phyloP scores from a whole-genome alignment of 2,113 vertebrate genomes.

The Pseudopodoces humilis region DNA sequence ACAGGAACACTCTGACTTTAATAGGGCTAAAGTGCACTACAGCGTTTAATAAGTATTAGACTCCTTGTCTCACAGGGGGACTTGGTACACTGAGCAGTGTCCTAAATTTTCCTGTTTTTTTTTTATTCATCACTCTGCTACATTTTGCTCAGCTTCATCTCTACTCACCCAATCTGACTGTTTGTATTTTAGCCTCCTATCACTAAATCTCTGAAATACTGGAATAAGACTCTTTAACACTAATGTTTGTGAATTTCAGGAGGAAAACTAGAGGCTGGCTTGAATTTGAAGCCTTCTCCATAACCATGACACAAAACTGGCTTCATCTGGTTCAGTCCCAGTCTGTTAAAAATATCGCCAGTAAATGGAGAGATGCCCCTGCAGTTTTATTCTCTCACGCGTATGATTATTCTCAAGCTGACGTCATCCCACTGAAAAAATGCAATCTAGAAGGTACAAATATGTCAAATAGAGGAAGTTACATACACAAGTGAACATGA shows the following conservation, averaged over 20 bases:
- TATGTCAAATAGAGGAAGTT: neutral
- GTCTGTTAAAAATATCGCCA: neutral
- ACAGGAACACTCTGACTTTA: neutral
- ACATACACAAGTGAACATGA: fast-evolving
- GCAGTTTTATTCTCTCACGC: neutral
- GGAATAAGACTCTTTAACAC: neutral
- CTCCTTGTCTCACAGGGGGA: neutral
- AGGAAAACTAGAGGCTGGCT: neutral
- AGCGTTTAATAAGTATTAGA: neutral
- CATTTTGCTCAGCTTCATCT: neutral
- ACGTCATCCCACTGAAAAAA: neutral
- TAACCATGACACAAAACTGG: neutral
- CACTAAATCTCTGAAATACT: neutral
- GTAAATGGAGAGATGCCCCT: neutral
- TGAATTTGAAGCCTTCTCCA: neutral
- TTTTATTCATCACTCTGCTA: neutral
- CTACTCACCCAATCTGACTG: neutral
- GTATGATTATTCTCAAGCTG: neutral
- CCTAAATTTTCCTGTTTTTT: neutral
- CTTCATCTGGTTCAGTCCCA: neutral
- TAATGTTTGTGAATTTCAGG: neutral
- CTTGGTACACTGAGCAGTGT: neutral
- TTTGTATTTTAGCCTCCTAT: neutral
- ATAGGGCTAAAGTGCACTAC: neutral
- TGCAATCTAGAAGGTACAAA: neutral